Evolutionary conservation across 2,888 invertebrate species (phyloP).

Genomic region (Cantharis rustica): DNA sequence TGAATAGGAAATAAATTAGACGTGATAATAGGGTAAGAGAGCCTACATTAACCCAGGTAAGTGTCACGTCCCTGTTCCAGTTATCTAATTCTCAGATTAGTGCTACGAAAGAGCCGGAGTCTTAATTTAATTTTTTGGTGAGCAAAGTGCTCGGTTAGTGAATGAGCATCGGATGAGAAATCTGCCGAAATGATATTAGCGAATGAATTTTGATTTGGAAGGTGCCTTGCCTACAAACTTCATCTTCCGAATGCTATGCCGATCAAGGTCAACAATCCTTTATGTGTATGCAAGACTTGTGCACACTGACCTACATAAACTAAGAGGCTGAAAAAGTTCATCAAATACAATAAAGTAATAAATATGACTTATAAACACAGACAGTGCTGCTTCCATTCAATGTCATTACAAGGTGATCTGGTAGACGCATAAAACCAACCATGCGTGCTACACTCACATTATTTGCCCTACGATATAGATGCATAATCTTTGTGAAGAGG

Average conservation of each 20-base stretch:
- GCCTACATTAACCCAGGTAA: neutral
- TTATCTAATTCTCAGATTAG: neutral
- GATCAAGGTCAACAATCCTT: conserved; percentile 47
- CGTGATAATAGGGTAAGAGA: neutral
- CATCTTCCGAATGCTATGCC: conserved; percentile 43
- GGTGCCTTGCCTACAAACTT: neutral
- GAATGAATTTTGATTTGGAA: conserved; percentile 4
- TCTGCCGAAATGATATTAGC: neutral
- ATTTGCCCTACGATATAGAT: conserved; percentile 4
- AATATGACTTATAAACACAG: conserved; percentile 47
- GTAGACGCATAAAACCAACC: conserved; percentile 42
- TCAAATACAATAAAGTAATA: conserved; percentile 49
- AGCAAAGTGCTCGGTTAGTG: neutral
- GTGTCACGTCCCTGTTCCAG: neutral
- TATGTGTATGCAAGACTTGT: conserved; percentile 41
- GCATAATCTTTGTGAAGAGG: conserved; percentile 8
- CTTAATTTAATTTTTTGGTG: neutral
- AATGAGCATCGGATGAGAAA: neutral
- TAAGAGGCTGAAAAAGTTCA: conserved; percentile 45
- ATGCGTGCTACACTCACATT: conserved; percentile 35
- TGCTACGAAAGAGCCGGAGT: too few relatives aligned
- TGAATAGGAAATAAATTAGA: too few relatives aligned
- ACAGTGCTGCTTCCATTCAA: conserved; percentile 50
- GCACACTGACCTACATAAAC: conserved; percentile 52
- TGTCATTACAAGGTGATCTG: conserved; percentile 54